Evolutionary conservation across 1,140 invertebrate species (phyloP), one percentile per base, ranked within the genome.

Genomic region (Drosophila ambigua): DNA sequence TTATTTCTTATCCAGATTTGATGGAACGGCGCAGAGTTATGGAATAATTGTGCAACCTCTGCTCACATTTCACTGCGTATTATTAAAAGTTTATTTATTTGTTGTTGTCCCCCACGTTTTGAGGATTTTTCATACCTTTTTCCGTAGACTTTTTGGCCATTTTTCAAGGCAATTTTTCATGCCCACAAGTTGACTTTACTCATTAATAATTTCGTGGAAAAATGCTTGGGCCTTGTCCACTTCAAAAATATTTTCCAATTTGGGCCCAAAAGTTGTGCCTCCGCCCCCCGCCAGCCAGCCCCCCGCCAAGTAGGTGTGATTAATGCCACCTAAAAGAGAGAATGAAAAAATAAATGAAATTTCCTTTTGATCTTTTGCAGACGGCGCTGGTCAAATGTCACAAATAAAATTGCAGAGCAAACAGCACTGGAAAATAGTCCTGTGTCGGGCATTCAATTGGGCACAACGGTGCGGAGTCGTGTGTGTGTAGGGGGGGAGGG

Each of bases 371-470:
- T 59, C 63, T 69, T 61, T 43, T 20, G 41, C 63, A 68, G 64
- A 49, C 31, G 63, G 9, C 51, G 59, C 51, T 60, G 79, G 79
- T 83, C 79, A 82, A 82, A 82, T 83, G 79, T 82, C 79, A 83
- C 63, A 78, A 31, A 5, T 24, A 46, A 59, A 59, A 57, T 26
- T 39, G 71, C 64, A 28, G 13, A 54, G 49, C 63, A 67, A 64
- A 64, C 64, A 64, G 65, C 28, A 65, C 50, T 23, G 64, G 65
- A 24, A 28, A 15, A n/a, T 9, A 69, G 68, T 43, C 51, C 43
- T 44, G 54, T 41, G 31, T n/a, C 39, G 44, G 63, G 43, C 66
- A 20, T 68, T 69, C 66, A 69, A 69, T 69, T 79, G 62, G 57
- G 44, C 62, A 24, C 23, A 24, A 20, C 20, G 20, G 20, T 20